Percentiles rank a stretch among this genome's conserved stretches.
Conservation (phyloP, 2,113 vertebrate genomes). For the Ochotona curzoniae region DNA sequence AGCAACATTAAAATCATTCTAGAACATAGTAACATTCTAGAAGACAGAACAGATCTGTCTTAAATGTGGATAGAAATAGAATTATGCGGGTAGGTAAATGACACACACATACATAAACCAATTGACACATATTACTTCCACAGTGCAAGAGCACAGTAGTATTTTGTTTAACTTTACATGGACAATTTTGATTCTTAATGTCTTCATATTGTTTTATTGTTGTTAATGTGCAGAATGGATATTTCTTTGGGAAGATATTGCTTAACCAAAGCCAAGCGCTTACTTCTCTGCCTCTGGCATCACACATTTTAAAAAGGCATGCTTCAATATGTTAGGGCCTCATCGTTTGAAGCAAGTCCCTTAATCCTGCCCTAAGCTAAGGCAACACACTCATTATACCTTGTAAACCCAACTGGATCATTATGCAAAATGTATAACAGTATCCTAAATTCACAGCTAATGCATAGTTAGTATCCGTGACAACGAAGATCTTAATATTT, state of each 20-base stretch:
- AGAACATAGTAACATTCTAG: background rate
- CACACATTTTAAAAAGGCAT: constrained; percentile 54
- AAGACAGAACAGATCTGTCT: background rate
- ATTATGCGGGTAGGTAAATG: background rate
- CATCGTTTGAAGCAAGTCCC: constrained; percentile 68
- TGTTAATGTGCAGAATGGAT: constrained; percentile 12
- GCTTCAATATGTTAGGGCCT: constrained; percentile 49
- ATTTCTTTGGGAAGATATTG: constrained; percentile 32
- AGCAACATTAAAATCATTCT: constrained; percentile 13
- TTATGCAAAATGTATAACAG: background rate
- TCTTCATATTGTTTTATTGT: constrained; percentile 20
- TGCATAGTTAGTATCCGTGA: background rate
- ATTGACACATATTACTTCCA: too few relatives aligned
- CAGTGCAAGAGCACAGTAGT: too few relatives aligned
- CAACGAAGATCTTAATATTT: background rate
- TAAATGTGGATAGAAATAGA: background rate
- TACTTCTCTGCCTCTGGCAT: constrained; percentile 47
- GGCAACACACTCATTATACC: background rate
- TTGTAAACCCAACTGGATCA: background rate
- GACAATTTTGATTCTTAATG: background rate
- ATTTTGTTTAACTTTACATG: background rate
- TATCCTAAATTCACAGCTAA: background rate
- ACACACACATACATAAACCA: too few relatives aligned
- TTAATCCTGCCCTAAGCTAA: constrained; percentile 68
- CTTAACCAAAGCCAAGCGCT: background rate